These are phyloP conservation scores for Drosophila mojavensis DNA, from an alignment of 1,140 invertebrate species.

Conservation along the genomic window DNA sequence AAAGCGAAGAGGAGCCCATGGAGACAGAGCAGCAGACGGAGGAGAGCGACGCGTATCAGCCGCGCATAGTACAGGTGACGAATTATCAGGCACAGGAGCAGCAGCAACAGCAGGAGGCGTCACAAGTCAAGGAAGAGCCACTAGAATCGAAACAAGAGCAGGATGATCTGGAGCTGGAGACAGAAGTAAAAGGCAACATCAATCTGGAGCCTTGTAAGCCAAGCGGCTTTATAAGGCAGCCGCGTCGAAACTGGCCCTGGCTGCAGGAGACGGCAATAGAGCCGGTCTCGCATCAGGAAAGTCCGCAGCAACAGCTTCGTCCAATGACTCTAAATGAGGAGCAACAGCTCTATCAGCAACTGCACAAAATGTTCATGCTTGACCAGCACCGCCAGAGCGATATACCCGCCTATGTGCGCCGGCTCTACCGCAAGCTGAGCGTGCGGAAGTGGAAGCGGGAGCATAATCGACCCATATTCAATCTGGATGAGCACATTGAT, in stretches of 20 bases:
- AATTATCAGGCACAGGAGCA: slow-evolving; percentile 67
- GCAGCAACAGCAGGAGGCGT: not conserved
- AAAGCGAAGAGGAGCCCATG: slow-evolving; percentile 43
- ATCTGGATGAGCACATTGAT: slow-evolving; percentile 85
- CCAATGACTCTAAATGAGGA: slow-evolving; percentile 87
- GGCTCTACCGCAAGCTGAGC: slow-evolving; percentile 86
- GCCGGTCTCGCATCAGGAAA: not conserved
- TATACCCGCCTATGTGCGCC: slow-evolving; percentile 83
- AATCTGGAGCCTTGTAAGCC: slow-evolving; percentile 55
- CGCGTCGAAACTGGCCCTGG: slow-evolving; percentile 76
- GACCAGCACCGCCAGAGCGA: slow-evolving; percentile 48
- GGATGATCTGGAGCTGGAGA: slow-evolving; percentile 11
- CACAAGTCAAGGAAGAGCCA: slow-evolving; percentile 51
- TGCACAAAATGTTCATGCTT: slow-evolving; percentile 58
- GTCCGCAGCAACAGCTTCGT: slow-evolving; percentile 37
- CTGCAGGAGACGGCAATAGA: slow-evolving; percentile 43
- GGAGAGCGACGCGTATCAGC: slow-evolving; percentile 46
- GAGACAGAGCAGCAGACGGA: slow-evolving; percentile 19
- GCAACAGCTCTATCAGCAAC: slow-evolving; percentile 85
- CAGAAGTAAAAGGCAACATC: not conserved
- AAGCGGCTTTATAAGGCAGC: slow-evolving; percentile 68
- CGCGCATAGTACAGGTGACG: slow-evolving; percentile 77
- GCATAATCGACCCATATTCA: slow-evolving; percentile 85
- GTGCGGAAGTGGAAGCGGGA: slow-evolving; percentile 87
- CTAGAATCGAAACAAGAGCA: slow-evolving; percentile 42